These are phyloP conservation scores for Oreochromis aureus DNA, from an alignment of 2,113 vertebrate species.

Conservation along the genomic window DNA sequence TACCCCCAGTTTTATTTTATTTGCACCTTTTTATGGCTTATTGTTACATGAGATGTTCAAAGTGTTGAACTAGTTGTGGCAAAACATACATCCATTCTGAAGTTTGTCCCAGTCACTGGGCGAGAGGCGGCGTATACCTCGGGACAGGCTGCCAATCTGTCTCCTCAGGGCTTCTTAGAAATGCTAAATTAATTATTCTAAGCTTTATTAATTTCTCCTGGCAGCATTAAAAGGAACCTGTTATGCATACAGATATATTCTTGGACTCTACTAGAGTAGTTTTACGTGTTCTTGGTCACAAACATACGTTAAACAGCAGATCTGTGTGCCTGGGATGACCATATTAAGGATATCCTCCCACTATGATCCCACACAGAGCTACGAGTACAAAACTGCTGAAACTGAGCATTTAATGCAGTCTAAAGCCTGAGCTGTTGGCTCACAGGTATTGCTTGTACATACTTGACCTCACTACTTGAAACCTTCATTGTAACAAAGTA, in stretches of 20 bases:
- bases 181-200: neutral
- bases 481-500: neutral
- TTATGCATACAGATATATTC: neutral
- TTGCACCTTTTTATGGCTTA: neutral
- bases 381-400: neutral
- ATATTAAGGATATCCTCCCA: neutral
- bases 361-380: neutral
- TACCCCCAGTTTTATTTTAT: neutral
- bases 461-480: neutral
- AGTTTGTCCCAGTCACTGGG: neutral
- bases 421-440: neutral
- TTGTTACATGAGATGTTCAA: neutral
- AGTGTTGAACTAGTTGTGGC: neutral
- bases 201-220: neutral
- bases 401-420: neutral
- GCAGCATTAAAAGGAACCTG: neutral
- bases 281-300: accelerated
- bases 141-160: neutral
- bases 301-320: neutral
- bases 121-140: accelerated
- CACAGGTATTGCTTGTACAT: neutral
- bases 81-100: neutral
- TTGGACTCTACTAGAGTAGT: neutral
- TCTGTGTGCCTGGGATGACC: neutral
- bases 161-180: neutral